Evolutionary conservation across 2,888 invertebrate species (phyloP), one percentile per base, ranked within the genome.

Genomic region (Calliopum simillimum): DNA sequence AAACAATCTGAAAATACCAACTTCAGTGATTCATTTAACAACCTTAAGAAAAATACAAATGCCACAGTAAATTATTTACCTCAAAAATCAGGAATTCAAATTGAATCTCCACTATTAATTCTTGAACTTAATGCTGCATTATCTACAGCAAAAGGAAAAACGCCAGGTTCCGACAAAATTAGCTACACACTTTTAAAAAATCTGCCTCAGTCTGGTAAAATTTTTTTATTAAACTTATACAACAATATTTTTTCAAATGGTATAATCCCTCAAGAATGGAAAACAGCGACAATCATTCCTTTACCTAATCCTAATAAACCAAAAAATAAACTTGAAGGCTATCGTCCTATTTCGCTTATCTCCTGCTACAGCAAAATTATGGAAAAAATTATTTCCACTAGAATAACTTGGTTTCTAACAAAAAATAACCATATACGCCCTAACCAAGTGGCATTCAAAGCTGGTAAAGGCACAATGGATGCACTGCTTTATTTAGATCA

Each of bases 221-320:
- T 8, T 6, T 33, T 33, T 8, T 8, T 33, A 4, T 33, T 33
- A 33, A 33, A 4, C 1, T 8, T 33, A 5, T 75, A 69, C 12
- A 75, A 75, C 33, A 68, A 66, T 23, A 71, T 73, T 41, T 51
- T 75, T 21, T 51, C 14, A 33, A 33, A 33, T 21, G 49, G 55
- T 25, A 47, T 69, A 14, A 75, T 75, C 5, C 74, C 74, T 23
- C 71, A 77, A 70, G 12, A 70, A 11, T 75, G 71, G 41, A 74
- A 75, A 68, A 46, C 51, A 0, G 67, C 71, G 44, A 21, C 41
- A 4, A 55, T 74, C n/a, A 73, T 70, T 33, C 73, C 71, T 0
- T 73, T 73, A 19, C 55, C 56, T 3, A 76, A 73, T 68, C 74
- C 58, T 11, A 44, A 68, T 11, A 19, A 49, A 12, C 71, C 74